Conservation (phyloP, 2,888 invertebrate species). For the Dioctria rufipes region DNA sequence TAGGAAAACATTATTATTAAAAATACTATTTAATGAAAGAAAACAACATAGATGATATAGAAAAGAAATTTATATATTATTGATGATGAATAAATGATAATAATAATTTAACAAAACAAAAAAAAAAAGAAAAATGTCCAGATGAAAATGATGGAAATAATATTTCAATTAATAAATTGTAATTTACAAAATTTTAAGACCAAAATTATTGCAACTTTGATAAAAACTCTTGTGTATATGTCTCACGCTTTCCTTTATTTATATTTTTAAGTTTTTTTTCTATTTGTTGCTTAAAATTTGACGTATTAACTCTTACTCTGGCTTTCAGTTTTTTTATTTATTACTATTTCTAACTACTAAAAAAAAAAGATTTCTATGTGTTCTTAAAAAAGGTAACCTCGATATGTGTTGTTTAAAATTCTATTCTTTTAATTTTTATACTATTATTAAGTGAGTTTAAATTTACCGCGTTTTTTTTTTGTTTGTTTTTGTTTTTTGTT, state of each 20-base stretch:
- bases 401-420: too few species aligned
- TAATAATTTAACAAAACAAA: constrained; percentile 1
- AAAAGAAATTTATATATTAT: constrained; percentile 3
- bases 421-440: too few species aligned
- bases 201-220: background rate
- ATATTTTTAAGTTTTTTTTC: background rate
- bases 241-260: background rate
- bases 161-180: too few species aligned
- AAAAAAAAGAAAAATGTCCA: background rate
- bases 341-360: too few species aligned
- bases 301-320: too few species aligned
- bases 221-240: background rate
- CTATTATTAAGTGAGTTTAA: background rate
- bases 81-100: background rate
- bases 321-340: background rate
- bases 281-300: background rate
- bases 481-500: too few species aligned
- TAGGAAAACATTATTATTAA: constrained; percentile 26
- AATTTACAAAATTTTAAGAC: background rate
- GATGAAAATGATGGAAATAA: background rate
- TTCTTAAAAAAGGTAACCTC: too few species aligned
- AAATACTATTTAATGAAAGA: background rate
- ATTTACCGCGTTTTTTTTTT: too few species aligned
- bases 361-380: too few species aligned
- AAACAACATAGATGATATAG: constrained; percentile 1